Conservation (phyloP, 2,888 invertebrate species). For the Pollenia amentaria region DNA sequence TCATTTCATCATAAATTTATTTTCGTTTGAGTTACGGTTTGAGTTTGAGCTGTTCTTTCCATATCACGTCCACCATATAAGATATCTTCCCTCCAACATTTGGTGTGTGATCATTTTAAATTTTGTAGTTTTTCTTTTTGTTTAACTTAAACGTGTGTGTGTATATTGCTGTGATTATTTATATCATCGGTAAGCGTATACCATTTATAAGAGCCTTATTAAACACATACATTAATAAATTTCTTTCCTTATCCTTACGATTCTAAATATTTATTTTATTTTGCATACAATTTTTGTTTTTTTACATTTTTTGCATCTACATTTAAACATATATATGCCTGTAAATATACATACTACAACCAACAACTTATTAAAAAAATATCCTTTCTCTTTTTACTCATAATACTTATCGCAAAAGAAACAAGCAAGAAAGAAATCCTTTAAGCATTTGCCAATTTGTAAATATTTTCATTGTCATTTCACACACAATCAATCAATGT, state of each 20-base stretch:
- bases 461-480: conserved; percentile 46
- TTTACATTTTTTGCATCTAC: conserved; percentile 12
- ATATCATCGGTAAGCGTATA: conserved; percentile 71
- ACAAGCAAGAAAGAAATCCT: conserved; percentile 4
- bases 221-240: conserved; percentile 29
- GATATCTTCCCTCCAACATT: conserved; percentile 62
- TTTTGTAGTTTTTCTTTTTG: conserved; percentile 56
- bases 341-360: conserved; percentile 42
- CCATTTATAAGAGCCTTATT: conserved; percentile 60
- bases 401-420: not conserved
- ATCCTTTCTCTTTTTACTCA: not conserved
- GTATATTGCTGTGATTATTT: conserved; percentile 68
- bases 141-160: conserved; percentile 64
- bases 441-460: conserved; percentile 41
- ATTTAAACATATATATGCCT: conserved; percentile 9
- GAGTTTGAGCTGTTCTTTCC: conserved; percentile 42
- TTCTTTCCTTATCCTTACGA: conserved; percentile 24
- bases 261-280: conserved; percentile 41
- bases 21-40: conserved; percentile 42
- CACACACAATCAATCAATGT: conserved; percentile 31
- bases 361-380: conserved; percentile 20
- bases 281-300: conserved; percentile 16
- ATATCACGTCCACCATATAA: conserved; percentile 58
- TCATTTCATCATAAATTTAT: conserved; percentile 63
- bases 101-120: conserved; percentile 67